Conservation (phyloP, 2,113 vertebrate species). For the Panthera uncia region DNA sequence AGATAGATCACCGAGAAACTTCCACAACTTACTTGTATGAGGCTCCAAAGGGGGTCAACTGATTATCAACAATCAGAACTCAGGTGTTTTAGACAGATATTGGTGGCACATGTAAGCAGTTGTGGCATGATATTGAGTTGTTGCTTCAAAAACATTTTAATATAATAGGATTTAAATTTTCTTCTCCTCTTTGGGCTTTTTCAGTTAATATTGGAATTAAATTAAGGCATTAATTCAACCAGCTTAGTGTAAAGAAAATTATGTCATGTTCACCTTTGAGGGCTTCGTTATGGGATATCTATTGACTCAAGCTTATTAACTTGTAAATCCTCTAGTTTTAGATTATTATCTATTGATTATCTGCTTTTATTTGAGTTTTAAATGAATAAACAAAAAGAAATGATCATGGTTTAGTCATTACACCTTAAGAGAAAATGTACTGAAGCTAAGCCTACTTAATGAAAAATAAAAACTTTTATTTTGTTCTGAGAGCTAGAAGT, state of each 20-base stretch:
- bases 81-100: not conserved
- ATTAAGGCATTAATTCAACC: constrained; percentile 74
- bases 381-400: constrained; percentile 79
- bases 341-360: constrained; percentile 80
- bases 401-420: constrained; percentile 72
- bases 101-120: not conserved
- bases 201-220: constrained; percentile 76
- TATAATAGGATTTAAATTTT: constrained; percentile 70
- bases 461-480: constrained; percentile 67
- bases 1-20: not conserved
- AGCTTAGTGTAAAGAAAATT: constrained; percentile 73
- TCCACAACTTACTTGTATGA: not conserved
- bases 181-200: constrained; percentile 70
- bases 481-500: not conserved
- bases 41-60: constrained; percentile 20
- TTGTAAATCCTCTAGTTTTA: constrained; percentile 80
- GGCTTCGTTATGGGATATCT: constrained; percentile 68
- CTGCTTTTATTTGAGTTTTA: constrained; percentile 75
- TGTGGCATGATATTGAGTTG: constrained; percentile 40
- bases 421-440: constrained; percentile 57
- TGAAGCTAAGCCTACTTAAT: constrained; percentile 58
- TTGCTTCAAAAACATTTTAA: constrained; percentile 67
- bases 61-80: not conserved
- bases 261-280: constrained; percentile 70
- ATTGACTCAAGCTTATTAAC: constrained; percentile 82